Conservation (phyloP, 92 coral and sea anemone genomes). For the Epizoanthus illoricatus region DNA sequence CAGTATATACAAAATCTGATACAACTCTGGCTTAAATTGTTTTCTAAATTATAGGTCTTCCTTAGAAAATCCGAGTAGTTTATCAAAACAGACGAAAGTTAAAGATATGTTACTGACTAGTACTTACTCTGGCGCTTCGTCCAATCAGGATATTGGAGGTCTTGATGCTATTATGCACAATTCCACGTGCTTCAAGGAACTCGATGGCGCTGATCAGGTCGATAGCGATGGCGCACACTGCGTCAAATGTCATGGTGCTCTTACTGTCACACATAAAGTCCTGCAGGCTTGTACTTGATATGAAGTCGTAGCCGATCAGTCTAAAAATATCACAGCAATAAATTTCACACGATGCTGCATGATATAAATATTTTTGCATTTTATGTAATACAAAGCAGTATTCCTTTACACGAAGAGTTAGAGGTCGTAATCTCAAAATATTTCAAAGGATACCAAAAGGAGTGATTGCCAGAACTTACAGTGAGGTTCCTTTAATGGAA, state of each 20-base stretch:
- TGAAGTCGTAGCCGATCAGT: slow-evolving; percentile 49
- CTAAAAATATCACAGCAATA: slow-evolving; percentile 5
- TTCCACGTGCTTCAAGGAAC: slow-evolving; percentile 36
- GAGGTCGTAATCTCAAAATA: background rate
- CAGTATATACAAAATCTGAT: no score
- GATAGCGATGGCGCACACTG: slow-evolving; percentile 48
- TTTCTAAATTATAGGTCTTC: no score
- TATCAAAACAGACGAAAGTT: background rate
- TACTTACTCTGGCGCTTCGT: slow-evolving; percentile 45
- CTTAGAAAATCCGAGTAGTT: background rate
- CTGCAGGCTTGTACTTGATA: slow-evolving; percentile 51
- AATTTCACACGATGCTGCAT: no score
- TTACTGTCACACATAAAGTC: slow-evolving; percentile 30
- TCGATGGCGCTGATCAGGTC: slow-evolving; percentile 49
- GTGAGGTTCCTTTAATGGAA: slow-evolving; percentile 5
- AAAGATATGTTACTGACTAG: background rate
- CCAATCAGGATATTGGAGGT: slow-evolving; percentile 56
- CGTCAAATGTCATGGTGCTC: slow-evolving; percentile 36
- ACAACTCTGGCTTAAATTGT: no score
- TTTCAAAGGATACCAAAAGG: background rate
- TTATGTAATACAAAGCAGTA: background rate
- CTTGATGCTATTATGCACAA: slow-evolving; percentile 49
- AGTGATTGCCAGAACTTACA: background rate
- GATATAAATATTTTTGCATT: background rate
- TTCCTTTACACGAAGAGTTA: no score